Percentiles rank a stretch among this genome's conserved stretches.
phyloP scores from a whole-genome alignment of 2,888 invertebrate species.

The Danaus chrysippus region DNA sequence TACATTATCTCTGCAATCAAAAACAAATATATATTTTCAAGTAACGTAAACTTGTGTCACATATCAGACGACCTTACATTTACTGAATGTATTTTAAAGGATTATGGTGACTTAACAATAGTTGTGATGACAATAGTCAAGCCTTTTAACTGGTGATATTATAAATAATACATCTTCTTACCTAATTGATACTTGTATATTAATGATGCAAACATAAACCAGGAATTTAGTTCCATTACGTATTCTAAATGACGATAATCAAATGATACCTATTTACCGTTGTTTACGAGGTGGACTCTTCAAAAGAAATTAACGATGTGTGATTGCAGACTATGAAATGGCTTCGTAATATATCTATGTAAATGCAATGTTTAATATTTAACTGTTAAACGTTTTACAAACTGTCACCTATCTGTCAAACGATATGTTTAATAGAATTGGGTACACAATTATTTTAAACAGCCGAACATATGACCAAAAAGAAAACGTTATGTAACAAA shows the following conservation, averaged over 20 bases:
- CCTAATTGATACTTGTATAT: too few relatives aligned
- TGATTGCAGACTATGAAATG: conserved; percentile 34
- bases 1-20: background rate
- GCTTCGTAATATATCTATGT: background rate
- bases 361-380: conserved; percentile 1
- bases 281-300: conserved; percentile 33
- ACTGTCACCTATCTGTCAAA: too few relatives aligned
- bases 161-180: background rate
- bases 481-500: background rate
- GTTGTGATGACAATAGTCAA: background rate
- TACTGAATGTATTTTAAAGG: too few relatives aligned
- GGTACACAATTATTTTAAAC: too few relatives aligned
- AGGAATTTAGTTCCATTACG: conserved; percentile 27
- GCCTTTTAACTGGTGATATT: background rate
- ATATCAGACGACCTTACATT: too few relatives aligned
- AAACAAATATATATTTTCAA: background rate
- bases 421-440: too few relatives aligned
- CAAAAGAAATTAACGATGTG: conserved; percentile 51
- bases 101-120: too few relatives aligned
- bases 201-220: too few relatives aligned
- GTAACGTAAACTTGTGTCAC: background rate
- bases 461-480: too few relatives aligned
- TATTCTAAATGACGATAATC: conserved; percentile 48
- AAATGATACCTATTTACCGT: conserved; percentile 43
- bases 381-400: too few relatives aligned